Evolutionary conservation across 2,888 invertebrate genomes (phyloP).

Genomic region (Cyaniris semiargus): DNA sequence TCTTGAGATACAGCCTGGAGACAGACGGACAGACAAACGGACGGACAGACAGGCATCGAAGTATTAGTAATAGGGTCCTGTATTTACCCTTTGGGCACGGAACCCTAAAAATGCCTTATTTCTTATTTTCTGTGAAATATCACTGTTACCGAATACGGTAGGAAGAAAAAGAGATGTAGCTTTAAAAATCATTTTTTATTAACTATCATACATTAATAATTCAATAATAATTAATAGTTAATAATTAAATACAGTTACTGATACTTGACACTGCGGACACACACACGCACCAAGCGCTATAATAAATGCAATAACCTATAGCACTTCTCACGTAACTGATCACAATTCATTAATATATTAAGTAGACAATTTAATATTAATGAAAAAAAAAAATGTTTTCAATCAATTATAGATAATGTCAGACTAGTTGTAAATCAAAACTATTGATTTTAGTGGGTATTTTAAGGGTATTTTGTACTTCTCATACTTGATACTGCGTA

Average conservation of each 20-base stretch:
- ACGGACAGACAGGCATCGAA: too few relatives aligned
- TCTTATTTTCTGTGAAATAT: not conserved
- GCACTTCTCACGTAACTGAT: conserved; percentile 16
- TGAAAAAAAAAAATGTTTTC: too few relatives aligned
- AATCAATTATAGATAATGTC: not conserved
- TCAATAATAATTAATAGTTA: conserved; percentile 67
- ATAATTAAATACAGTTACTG: conserved; percentile 57
- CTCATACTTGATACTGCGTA: not conserved
- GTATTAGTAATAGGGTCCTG: too few relatives aligned
- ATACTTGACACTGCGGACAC: conserved; percentile 61
- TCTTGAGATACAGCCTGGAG: too few relatives aligned
- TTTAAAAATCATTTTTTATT: conserved; percentile 78
- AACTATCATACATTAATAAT: conserved; percentile 77
- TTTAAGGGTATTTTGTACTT: not conserved
- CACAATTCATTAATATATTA: not conserved
- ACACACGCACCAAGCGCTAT: conserved; percentile 56
- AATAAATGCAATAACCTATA: conserved; percentile 56
- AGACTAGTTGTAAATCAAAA: not conserved
- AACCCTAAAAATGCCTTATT: too few relatives aligned
- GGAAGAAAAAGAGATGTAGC: conserved; percentile 52
- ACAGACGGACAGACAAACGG: too few relatives aligned
- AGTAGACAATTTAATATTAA: not conserved
- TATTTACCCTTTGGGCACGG: too few relatives aligned
- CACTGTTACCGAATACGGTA: not conserved
- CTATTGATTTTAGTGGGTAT: not conserved